Percentiles rank a stretch among this genome's conserved stretches.
Conservation (phyloP, 2,888 invertebrate genomes). For the Rhodophaea formosa region DNA sequence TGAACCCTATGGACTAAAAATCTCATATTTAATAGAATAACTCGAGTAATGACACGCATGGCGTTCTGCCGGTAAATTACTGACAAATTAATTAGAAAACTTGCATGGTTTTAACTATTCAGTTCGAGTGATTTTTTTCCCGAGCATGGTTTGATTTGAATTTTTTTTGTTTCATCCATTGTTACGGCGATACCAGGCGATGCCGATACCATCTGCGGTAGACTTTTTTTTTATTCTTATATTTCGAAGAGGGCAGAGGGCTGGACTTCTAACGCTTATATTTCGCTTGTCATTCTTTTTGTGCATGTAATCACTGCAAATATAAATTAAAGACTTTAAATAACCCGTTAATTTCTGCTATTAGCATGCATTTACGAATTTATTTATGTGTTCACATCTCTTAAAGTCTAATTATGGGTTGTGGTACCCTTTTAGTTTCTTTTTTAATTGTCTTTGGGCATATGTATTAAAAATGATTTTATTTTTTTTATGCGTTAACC, state of each 20-base stretch:
- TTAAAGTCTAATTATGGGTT: too few relatives aligned
- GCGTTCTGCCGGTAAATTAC: background rate
- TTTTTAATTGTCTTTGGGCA: too few relatives aligned
- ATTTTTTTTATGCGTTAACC: too few relatives aligned
- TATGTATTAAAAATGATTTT: too few relatives aligned
- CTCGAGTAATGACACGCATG: background rate
- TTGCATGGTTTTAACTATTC: conserved; percentile 33
- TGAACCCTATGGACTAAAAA: too few relatives aligned
- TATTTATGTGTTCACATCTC: too few relatives aligned
- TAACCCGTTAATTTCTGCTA: background rate
- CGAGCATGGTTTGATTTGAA: conserved; percentile 69
- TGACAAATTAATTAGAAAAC: background rate
- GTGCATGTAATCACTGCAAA: background rate
- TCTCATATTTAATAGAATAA: background rate
- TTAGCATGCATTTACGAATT: background rate
- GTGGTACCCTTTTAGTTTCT: too few relatives aligned
- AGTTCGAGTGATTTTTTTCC: conserved; percentile 29
- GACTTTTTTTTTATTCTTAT: conserved; percentile 75
- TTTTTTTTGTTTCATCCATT: conserved; percentile 75
- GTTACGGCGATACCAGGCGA: conserved; percentile 82
- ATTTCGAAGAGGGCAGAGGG: conserved; percentile 33
- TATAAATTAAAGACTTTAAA: background rate
- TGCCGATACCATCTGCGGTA: conserved; percentile 86
- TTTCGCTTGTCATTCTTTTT: conserved; percentile 6
- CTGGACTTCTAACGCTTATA: conserved; percentile 44